Evolutionary conservation across 1,140 invertebrate species (phyloP), one percentile per base, ranked within the genome.

Genomic region (Hesperophylax magnus): DNA sequence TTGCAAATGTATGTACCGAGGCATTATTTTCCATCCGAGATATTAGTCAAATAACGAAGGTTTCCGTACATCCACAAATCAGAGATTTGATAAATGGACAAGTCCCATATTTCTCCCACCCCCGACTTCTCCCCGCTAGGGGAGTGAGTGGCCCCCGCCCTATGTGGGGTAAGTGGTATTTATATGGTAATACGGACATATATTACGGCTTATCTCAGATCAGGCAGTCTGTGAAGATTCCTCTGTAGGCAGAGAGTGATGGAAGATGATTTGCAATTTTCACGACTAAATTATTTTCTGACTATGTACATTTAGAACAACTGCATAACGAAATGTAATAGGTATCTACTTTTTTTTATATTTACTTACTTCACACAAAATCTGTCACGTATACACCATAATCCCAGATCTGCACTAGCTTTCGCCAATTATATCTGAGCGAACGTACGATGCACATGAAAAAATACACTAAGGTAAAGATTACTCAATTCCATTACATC

Each of bases 141-240:
- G 47, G 39, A n/a, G 34, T 18, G 63, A 17, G 58, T 61, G 20
- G 18, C 20, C 17, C 63, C 8, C 63, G 18, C 63, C 63, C 63
- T 20, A 1, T 52, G 47, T 34, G 52, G 74, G 27, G 58, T 60
- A 61, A 77, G 60, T 60, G 76, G 80, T 81, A 81, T 81, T 81
- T 81, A 81, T 81, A 81, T 81, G 80, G 80, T 81, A 81, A 81
- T 81, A 60, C 67, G 80, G 80, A 81, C 80, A 81, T 81, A 81
- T 78, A 81, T 81, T 81, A 81, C 53, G 80, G 80, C 80, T 81
- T 81, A 81, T 81, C 80, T 81, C 31, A 54, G 80, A 58, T 67
- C 58, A 74, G 69, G 39, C 34, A 54, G 65, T 22, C 34, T 17
- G 47, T 8, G 39, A 52, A 72, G 69, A 72, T 54, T 52, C 39